These are phyloP conservation scores for Conopomorpha cramerella DNA, from an alignment of 1,140 invertebrate species.

Conservation along the genomic window DNA sequence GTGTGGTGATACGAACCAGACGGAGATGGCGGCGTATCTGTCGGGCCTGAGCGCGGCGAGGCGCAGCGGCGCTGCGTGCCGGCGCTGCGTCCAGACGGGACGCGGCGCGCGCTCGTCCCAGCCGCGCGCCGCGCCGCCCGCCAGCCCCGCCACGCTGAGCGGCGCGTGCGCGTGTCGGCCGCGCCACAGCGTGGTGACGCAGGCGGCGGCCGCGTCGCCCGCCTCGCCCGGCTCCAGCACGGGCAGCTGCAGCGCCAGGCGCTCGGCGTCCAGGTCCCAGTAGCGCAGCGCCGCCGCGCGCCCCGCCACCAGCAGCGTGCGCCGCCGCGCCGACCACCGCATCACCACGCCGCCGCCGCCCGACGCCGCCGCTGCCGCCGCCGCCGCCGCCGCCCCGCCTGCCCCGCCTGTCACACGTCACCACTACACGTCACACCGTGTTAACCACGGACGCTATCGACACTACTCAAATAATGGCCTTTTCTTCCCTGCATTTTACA, in stretches of 20 bases:
- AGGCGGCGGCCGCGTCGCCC: slow-evolving; percentile 19
- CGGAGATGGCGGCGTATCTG: slow-evolving; percentile 25
- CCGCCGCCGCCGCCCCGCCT: slow-evolving; percentile 5
- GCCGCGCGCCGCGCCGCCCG: slow-evolving; percentile 54
- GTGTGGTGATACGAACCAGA: slow-evolving; percentile 16
- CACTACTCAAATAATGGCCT: too few species aligned
- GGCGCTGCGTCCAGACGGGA: slow-evolving; percentile 3
- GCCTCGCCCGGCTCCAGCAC: slow-evolving; percentile 13
- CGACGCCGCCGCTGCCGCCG: slow-evolving; percentile 10
- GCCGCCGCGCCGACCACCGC: slow-evolving; percentile 18
- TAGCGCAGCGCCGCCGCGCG: not conserved
- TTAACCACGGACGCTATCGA: too few species aligned
- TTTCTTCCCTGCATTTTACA: too few species aligned
- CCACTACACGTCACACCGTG: slow-evolving; percentile 1
- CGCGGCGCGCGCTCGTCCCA: slow-evolving; percentile 43
- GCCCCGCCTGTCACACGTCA: slow-evolving; percentile 4
- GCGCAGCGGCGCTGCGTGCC: slow-evolving; percentile 22
- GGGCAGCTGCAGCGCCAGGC: not conserved
- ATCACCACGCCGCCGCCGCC: slow-evolving; percentile 22
- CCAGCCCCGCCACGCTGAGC: slow-evolving; percentile 46
- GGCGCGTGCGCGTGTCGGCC: slow-evolving; percentile 1
- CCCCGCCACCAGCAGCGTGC: slow-evolving; percentile 30
- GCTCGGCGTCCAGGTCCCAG: not conserved
- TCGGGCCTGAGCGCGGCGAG: slow-evolving; percentile 23
- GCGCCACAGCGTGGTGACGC: slow-evolving; percentile 3